Percentiles rank a stretch among this genome's conserved stretches.
These are phyloP conservation scores for Podarcis siculus DNA, from an alignment of 2,797 vertebrate species.

Conservation along the genomic window DNA sequence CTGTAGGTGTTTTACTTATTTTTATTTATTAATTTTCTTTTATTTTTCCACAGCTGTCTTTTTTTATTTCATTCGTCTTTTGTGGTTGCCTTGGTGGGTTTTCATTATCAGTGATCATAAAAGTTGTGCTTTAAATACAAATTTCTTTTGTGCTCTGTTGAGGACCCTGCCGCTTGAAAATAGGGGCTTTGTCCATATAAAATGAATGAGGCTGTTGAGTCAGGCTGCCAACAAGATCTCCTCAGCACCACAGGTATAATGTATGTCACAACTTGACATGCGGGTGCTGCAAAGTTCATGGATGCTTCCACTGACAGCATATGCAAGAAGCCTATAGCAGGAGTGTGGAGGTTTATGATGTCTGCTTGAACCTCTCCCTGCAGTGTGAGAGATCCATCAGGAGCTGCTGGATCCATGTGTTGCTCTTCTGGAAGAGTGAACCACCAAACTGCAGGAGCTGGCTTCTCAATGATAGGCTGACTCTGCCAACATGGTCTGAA, in stretches of 20 bases:
- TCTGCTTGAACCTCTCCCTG: too few relatives aligned
- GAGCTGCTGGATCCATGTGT: too few relatives aligned
- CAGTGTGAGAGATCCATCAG: too few relatives aligned
- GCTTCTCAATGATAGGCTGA: too few relatives aligned
- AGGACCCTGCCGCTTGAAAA: background rate
- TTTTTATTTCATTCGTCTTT: background rate
- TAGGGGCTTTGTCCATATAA: background rate
- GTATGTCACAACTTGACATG: background rate
- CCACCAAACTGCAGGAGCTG: too few relatives aligned
- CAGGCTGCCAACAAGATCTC: background rate
- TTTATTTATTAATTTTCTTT: background rate
- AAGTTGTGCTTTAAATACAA: background rate
- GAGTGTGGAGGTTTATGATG: too few relatives aligned
- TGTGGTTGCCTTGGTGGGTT: background rate
- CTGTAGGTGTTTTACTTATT: background rate
- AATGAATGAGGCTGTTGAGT: background rate
- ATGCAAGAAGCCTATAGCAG: too few relatives aligned
- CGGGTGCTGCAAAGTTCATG: background rate
- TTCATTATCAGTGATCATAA: background rate
- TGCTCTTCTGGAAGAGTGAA: too few relatives aligned
- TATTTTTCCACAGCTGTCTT: background rate
- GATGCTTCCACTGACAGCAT: background rate
- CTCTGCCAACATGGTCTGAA: too few relatives aligned
- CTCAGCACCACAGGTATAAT: background rate
- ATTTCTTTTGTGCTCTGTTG: background rate